phyloP scores from a whole-genome alignment of 2,888 invertebrate genomes.

The Neria commutata region DNA sequence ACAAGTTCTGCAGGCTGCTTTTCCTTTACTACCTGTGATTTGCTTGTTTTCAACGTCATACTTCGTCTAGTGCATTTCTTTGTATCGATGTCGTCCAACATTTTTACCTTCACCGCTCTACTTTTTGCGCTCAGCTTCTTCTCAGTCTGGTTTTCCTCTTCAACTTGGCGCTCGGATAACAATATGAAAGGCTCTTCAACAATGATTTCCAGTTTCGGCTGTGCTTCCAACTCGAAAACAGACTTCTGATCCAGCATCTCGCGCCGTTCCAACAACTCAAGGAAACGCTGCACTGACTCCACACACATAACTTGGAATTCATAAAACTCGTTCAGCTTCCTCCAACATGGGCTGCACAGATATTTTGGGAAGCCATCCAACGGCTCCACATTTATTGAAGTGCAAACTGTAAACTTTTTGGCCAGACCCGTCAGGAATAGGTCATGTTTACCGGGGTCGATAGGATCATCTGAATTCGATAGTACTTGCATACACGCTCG shows the following conservation, averaged over 20 bases:
- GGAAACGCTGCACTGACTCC: constrained; percentile 24
- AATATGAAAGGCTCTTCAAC: background rate
- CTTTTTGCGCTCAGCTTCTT: no score
- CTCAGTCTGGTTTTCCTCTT: constrained; percentile 23
- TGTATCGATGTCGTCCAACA: no score
- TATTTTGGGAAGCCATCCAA: constrained; percentile 32
- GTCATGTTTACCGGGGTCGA: background rate
- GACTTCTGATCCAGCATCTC: background rate
- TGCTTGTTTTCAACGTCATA: no score
- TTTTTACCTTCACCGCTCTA: no score
- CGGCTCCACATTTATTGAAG: constrained; percentile 33
- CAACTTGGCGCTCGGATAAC: constrained; percentile 3
- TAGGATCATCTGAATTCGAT: background rate
- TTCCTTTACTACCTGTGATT: no score
- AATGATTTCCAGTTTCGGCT: background rate
- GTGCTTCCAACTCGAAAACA: background rate
- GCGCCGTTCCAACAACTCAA: constrained; percentile 9
- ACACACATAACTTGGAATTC: constrained; percentile 37
- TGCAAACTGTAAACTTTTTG: constrained; percentile 44
- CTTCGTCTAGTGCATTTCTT: no score
- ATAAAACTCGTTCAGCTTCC: constrained; percentile 29
- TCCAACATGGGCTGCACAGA: constrained; percentile 31
- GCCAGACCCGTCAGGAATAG: constrained; percentile 31
- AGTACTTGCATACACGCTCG: background rate
- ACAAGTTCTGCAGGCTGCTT: no score